Conservation (phyloP, 2,888 invertebrate species). For the Heteromurus nitidus region DNA sequence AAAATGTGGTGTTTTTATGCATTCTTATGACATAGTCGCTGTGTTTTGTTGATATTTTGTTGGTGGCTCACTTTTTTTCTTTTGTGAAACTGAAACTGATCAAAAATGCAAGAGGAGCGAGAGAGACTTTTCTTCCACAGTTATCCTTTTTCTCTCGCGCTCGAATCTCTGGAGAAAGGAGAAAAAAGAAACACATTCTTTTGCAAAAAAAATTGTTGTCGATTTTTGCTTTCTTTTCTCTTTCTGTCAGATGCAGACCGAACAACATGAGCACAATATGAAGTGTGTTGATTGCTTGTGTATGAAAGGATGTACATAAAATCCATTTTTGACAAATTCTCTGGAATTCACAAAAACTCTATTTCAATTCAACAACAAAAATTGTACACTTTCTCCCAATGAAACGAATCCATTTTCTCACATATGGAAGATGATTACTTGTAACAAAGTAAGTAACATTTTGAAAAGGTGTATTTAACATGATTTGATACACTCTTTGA, state of each 20-base stretch:
- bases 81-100: constrained; percentile 13
- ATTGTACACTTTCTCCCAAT: too few species aligned
- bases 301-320: too few species aligned
- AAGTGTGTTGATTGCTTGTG: neutral
- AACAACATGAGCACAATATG: neutral
- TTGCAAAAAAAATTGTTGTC: constrained; percentile 12
- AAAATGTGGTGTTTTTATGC: constrained; percentile 16
- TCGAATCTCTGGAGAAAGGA: neutral
- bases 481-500: too few species aligned
- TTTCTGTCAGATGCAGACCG: constrained; percentile 36
- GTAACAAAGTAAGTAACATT: too few species aligned
- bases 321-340: too few species aligned
- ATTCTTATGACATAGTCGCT: constrained; percentile 4
- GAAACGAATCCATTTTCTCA: too few species aligned
- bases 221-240: neutral
- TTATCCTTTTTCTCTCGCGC: neutral
- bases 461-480: too few species aligned
- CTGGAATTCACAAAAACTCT: too few species aligned
- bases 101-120: constrained; percentile 15
- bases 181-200: neutral
- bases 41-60: neutral
- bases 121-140: too few species aligned
- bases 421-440: too few species aligned
- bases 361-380: too few species aligned
- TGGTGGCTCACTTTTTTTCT: neutral